Base-by-base conservation (phyloP, 2,888 invertebrate genomes). In the Folsomia candida region DNA sequence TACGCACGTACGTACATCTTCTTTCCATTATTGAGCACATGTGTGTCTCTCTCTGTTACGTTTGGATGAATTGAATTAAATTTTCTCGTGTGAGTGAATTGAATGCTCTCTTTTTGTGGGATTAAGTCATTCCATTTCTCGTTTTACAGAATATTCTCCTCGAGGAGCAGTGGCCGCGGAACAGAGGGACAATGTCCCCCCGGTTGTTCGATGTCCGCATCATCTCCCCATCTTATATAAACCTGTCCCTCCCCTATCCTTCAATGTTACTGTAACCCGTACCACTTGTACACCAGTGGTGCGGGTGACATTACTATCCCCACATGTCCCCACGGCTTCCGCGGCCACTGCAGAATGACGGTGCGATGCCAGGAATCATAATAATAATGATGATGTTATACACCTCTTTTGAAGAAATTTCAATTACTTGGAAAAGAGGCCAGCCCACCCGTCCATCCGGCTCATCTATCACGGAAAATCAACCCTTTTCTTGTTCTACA, bases 401-500 rank as follows among this genome's bases (percentile, higher is more conserved):
- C n/a, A 47, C 24, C 24, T 22, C 29, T 64, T 64, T 64, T 64
- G 47, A 47, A 51, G 51, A 29, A 47, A 64, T 51, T 64, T 51
- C 47, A 64, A 51, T 64, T 64, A 64, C 51, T 64, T 25, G 27
- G 47, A 47, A 47, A 47, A 25, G 57, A 24, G 29, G 62, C 37
- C n/a, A 64, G 64, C 22, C 64, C 64, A 64, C 22, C 64, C 64
- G 51, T 51, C 64, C 64, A 27, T 64, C 64, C 64, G 51, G 64
- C 64, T 64, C 64, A 64, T 64, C 64, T 64, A 64, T 64, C 64
- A 64, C 64, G 51, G 2, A 64, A 64, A 64, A 47, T 64, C 25
- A 64, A 64, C 64, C 64, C 64, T 51, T 64, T 64, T 29, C 64
- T 64, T 64, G 20, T 26, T 47, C 24, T n/a, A 64, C 37, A 66